Percentiles rank a stretch among this genome's conserved stretches.
These are phyloP conservation scores for Nothura maculosa DNA, from an alignment of 2,797 vertebrate genomes.

Conservation along the genomic window DNA sequence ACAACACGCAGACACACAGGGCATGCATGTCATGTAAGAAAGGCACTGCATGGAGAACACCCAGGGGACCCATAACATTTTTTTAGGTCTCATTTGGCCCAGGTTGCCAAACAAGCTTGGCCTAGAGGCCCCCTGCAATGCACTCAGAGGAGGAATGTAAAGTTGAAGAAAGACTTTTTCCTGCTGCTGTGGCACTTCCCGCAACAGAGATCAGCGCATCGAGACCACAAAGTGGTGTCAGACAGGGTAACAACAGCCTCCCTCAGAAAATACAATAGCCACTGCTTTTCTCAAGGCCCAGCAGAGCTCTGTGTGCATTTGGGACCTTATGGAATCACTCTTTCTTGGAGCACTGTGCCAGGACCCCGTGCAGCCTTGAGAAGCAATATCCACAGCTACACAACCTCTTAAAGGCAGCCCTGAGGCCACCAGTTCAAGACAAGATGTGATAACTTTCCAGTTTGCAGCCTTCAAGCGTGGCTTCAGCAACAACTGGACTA, in stretches of 20 bases:
- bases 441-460: accelerated
- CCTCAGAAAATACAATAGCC: neutral
- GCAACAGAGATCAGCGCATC: neutral
- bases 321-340: neutral
- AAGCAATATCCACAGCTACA: neutral
- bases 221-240: neutral
- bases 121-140: neutral
- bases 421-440: neutral
- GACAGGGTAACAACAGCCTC: neutral
- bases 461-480: neutral
- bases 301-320: neutral
- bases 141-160: neutral
- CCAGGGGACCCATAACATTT: neutral
- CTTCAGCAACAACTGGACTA: neutral
- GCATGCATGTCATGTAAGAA: neutral
- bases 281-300: neutral
- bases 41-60: neutral
- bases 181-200: neutral
- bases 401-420: neutral
- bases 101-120: neutral
- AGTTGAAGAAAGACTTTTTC: neutral
- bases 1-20: neutral
- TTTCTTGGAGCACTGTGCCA: neutral
- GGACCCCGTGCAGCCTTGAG: neutral
- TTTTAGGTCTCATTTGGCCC: neutral